Evolutionary conservation across 2,113 vertebrate genomes (phyloP).

Genomic region (Dascyllus trimaculatus): DNA sequence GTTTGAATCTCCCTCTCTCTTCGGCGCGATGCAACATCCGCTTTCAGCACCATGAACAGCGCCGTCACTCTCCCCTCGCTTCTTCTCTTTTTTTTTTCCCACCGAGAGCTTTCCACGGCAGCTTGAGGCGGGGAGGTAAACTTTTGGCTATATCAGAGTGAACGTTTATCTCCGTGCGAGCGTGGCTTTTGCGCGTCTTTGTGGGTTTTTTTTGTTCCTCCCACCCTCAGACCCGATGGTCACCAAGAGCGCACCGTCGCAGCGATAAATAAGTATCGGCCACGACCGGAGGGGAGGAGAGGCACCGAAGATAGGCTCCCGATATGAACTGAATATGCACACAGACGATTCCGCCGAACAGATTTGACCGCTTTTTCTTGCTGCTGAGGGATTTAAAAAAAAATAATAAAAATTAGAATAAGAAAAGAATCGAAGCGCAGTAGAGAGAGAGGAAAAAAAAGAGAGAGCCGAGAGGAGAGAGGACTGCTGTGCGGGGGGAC

Average conservation of each 20-base stretch:
- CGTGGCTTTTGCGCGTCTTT: slow-evolving; percentile 50
- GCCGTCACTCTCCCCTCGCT: slow-evolving; percentile 78
- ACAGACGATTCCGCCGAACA: slow-evolving; percentile 85
- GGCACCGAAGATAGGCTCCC: slow-evolving; percentile 66
- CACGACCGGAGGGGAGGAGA: slow-evolving; percentile 39
- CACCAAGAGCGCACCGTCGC: slow-evolving; percentile 69
- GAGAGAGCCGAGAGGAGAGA: slow-evolving; percentile 59
- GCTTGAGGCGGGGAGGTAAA: slow-evolving; percentile 83
- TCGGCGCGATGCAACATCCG: slow-evolving; percentile 91
- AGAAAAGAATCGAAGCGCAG: slow-evolving; percentile 31
- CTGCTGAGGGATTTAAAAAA: slow-evolving; percentile 79
- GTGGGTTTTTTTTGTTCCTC: too few relatives aligned
- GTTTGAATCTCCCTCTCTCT: slow-evolving; percentile 90
- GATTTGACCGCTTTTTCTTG: slow-evolving; percentile 80
- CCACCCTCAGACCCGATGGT: slow-evolving; percentile 64
- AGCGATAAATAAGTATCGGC: slow-evolving; percentile 63
- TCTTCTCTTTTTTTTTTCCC: not conserved
- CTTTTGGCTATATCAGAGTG: slow-evolving; percentile 86
- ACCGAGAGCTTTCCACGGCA: slow-evolving; percentile 68
- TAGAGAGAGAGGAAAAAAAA: not conserved
- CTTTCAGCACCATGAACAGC: slow-evolving; percentile 80
- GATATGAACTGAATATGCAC: slow-evolving; percentile 89
- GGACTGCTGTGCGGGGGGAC: slow-evolving; percentile 72
- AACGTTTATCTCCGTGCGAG: slow-evolving; percentile 68
- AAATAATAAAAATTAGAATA: not conserved